Evolutionary conservation across 1,140 invertebrate species (phyloP).

Genomic region (Drosophila repletoides): DNA sequence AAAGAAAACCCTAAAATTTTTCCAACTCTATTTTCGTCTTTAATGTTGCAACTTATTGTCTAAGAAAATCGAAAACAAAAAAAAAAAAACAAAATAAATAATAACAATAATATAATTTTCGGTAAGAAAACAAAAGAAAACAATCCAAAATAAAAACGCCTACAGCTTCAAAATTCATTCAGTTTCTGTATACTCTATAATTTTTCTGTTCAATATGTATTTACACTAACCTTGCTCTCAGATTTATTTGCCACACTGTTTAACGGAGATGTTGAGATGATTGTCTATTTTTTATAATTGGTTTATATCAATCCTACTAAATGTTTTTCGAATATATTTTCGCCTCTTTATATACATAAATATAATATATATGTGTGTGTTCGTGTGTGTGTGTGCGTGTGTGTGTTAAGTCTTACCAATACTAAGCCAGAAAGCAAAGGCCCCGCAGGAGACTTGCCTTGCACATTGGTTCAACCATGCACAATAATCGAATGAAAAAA

Average conservation of each 20-base stretch:
- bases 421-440: slow-evolving; percentile 13
- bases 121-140: slow-evolving; percentile 43
- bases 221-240: slow-evolving; percentile 69
- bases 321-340: slow-evolving; percentile 66
- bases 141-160: slow-evolving; percentile 22
- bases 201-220: slow-evolving; percentile 56
- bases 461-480: slow-evolving; percentile 60
- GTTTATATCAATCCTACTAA: slow-evolving; percentile 73
- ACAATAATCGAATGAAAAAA: slow-evolving; percentile 27
- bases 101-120: slow-evolving; percentile 35
- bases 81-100: slow-evolving; percentile 39
- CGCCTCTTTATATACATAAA: slow-evolving; percentile 38
- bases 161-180: slow-evolving; percentile 57
- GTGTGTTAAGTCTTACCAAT: slow-evolving; percentile 36
- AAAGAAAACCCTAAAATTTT: slow-evolving; percentile 54
- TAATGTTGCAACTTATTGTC: slow-evolving; percentile 82
- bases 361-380: slow-evolving; percentile 52
- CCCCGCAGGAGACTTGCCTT: slow-evolving; percentile 40
- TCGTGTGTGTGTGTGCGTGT: slow-evolving; percentile 32
- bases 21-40: slow-evolving; percentile 80
- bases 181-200: slow-evolving; percentile 47
- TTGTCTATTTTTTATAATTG: slow-evolving; percentile 74
- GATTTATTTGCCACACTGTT: slow-evolving; percentile 69
- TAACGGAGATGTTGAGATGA: slow-evolving; percentile 72
- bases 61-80: slow-evolving; percentile 64